phyloP scores from a whole-genome alignment of 2,888 invertebrate species.

The Cistogaster globosa region DNA sequence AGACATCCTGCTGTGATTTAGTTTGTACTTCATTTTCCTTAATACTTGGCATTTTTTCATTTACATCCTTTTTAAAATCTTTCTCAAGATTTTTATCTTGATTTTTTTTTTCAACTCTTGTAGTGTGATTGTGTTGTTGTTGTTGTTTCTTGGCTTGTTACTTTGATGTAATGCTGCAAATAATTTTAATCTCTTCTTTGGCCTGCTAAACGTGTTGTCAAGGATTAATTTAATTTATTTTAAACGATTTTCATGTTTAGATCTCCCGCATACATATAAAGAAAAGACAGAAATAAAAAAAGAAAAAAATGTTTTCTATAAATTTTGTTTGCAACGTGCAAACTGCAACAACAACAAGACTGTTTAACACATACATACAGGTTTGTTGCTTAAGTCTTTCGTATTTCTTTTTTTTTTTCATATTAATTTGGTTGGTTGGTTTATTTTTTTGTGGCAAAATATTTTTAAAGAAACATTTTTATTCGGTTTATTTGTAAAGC shows the following conservation, averaged over 20 bases:
- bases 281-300: not conserved
- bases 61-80: constrained; percentile 61
- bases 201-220: constrained; percentile 76
- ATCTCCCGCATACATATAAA: constrained; percentile 79
- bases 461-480: constrained; percentile 57
- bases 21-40: constrained; percentile 54
- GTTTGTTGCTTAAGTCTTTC: constrained; percentile 67
- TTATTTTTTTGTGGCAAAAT: constrained; percentile 17
- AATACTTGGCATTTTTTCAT: constrained; percentile 18
- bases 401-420: constrained; percentile 52
- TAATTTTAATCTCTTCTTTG: constrained; percentile 69
- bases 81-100: constrained; percentile 54
- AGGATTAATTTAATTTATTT: constrained; percentile 82
- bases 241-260: constrained; percentile 72
- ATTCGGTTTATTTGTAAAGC: constrained; percentile 67
- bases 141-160: constrained; percentile 36
- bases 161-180: constrained; percentile 67
- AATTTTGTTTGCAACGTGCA: constrained; percentile 33
- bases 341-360: constrained; percentile 28
- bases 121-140: constrained; percentile 41
- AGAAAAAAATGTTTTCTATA: constrained; percentile 1
- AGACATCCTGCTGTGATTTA: constrained; percentile 64
- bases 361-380: constrained; percentile 66
- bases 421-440: constrained; percentile 48
- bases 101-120: not conserved